Conservation (phyloP, 2,888 invertebrate species). For the Mesorhabditis spiculigera region DNA sequence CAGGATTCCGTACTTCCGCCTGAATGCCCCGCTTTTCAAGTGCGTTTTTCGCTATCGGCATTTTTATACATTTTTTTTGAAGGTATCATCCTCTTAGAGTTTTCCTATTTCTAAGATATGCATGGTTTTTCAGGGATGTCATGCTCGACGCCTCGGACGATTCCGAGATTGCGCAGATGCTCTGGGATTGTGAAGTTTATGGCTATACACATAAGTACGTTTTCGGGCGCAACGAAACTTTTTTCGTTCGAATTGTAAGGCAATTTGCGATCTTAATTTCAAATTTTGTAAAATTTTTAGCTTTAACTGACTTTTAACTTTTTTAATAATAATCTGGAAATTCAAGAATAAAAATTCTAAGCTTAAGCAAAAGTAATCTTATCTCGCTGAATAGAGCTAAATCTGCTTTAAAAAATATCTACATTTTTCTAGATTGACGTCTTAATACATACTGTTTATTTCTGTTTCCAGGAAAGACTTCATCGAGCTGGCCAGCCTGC, state of each 20-base stretch:
- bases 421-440: neutral
- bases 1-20: constrained; percentile 77
- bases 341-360: too few species aligned
- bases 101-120: neutral
- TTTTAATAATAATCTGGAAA: too few species aligned
- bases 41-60: constrained; percentile 5
- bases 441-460: too few species aligned
- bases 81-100: neutral
- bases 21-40: constrained; percentile 79
- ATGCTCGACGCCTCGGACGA: constrained; percentile 51
- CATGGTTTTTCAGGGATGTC: constrained; percentile 31
- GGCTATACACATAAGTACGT: constrained; percentile 35
- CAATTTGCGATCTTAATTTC: too few species aligned
- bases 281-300: too few species aligned
- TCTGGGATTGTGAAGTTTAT: constrained; percentile 56
- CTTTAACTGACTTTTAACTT: too few species aligned
- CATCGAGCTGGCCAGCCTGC: constrained; percentile 27
- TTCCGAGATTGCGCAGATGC: constrained; percentile 45
- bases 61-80: constrained; percentile 2
- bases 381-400: neutral
- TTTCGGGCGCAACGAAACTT: neutral
- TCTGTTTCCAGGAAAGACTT: constrained; percentile 31
- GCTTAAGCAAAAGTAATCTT: too few species aligned
- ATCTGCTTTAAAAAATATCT: neutral
- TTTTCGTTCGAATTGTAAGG: too few species aligned